Evolutionary conservation across 1,140 invertebrate species (phyloP).

Genomic region (Drosophila ogumai): DNA sequence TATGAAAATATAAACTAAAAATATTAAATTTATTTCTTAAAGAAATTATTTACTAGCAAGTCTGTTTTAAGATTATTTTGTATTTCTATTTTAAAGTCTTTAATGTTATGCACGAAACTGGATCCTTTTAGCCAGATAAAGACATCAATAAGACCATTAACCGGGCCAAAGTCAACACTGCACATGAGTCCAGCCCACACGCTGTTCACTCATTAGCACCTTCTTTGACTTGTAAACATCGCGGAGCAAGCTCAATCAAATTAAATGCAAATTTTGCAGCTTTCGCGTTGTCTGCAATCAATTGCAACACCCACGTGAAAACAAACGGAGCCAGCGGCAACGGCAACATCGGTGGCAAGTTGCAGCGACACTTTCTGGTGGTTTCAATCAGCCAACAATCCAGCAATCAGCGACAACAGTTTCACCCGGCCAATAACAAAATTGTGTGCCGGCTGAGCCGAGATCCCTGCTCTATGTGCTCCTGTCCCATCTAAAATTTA

Average conservation of each 20-base stretch:
- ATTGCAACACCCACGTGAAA: constrained; percentile 50
- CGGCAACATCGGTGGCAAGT: constrained; percentile 21
- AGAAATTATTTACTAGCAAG: background rate
- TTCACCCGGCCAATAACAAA: constrained; percentile 33
- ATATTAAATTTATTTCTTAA: background rate
- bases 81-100: background rate
- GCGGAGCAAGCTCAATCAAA: constrained; percentile 48
- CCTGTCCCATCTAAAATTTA: constrained; percentile 12
- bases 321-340: constrained; percentile 18
- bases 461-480: constrained; percentile 12
- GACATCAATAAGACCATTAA: constrained; percentile 1
- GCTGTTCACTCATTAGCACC: constrained; percentile 64
- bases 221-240: constrained; percentile 44
- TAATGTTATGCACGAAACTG: background rate
- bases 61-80: background rate
- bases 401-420: constrained; percentile 30
- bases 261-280: constrained; percentile 74
- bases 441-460: constrained; percentile 3
- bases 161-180: background rate
- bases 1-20: background rate
- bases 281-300: constrained; percentile 66
- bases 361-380: constrained; percentile 25
- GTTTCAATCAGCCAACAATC: constrained; percentile 65
- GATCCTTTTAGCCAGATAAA: constrained; percentile 5
- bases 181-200: constrained; percentile 2